These are phyloP conservation scores for Ectropis crepuscularia DNA, from an alignment of 2,888 invertebrate species.

Conservation along the genomic window DNA sequence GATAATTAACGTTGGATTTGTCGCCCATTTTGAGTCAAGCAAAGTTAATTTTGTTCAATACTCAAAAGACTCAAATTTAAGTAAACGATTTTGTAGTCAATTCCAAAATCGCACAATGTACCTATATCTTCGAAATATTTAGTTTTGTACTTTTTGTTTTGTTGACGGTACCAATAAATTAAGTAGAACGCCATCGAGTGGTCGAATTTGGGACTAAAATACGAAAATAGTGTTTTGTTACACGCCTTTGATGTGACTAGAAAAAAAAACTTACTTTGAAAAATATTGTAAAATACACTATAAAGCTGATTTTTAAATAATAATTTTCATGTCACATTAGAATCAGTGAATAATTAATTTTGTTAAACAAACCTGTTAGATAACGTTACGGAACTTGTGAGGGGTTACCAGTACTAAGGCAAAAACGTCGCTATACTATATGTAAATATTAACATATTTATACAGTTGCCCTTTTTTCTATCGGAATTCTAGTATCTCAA, in stretches of 20 bases:
- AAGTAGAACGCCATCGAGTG: conserved; percentile 40
- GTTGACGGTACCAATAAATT: conserved; percentile 45
- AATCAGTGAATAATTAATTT: conserved; percentile 14
- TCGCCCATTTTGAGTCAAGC: too few relatives aligned
- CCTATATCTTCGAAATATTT: neutral
- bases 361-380: neutral
- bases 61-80: too few relatives aligned
- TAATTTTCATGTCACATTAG: conserved; percentile 35
- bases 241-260: conserved; percentile 43
- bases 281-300: neutral
- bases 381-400: too few relatives aligned
- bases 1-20: too few relatives aligned
- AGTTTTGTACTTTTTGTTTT: conserved; percentile 27
- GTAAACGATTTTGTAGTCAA: too few relatives aligned
- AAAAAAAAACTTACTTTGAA: conserved; percentile 4
- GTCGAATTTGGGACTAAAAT: conserved; percentile 39
- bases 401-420: too few relatives aligned
- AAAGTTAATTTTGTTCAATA: too few relatives aligned
- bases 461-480: too few relatives aligned
- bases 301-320: neutral
- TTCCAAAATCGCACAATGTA: too few relatives aligned
- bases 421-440: too few relatives aligned
- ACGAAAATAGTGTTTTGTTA: conserved; percentile 7
- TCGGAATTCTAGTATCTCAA: too few relatives aligned
- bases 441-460: too few relatives aligned